Evolutionary conservation across 2,797 vertebrate genomes (phyloP).

Genomic region (Halcyon badia): DNA sequence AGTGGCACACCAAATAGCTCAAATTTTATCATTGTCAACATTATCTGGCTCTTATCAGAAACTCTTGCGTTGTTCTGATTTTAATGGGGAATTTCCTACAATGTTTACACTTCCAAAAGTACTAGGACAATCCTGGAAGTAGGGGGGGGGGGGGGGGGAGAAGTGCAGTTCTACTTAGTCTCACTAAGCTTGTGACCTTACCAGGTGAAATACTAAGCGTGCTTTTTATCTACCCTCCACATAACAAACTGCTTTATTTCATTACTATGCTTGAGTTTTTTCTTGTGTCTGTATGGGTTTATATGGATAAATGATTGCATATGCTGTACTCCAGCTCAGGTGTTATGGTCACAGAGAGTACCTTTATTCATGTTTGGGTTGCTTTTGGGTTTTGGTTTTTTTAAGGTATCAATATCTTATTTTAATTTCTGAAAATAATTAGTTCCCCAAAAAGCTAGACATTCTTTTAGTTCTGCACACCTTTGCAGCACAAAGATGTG

Average conservation of each 20-base stretch:
- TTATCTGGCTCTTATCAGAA: background rate
- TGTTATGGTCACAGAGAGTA: background rate
- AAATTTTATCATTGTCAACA: background rate
- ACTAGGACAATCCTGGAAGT: background rate
- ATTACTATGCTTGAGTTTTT: background rate
- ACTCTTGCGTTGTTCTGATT: background rate
- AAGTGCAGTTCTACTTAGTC: background rate
- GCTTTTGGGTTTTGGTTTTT: background rate
- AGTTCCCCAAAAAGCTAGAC: background rate
- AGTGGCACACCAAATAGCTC: background rate
- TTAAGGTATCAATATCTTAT: background rate
- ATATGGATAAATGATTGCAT: background rate
- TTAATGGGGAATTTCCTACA: background rate
- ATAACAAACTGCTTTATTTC: background rate
- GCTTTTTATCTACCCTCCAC: background rate
- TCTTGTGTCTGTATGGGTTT: background rate
- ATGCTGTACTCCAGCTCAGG: background rate
- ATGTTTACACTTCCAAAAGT: background rate
- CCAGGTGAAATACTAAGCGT: background rate
- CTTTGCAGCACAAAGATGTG: background rate
- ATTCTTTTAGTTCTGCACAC: background rate
- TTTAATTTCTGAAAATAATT: background rate
- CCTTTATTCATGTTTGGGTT: background rate
- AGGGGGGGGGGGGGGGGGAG: background rate
- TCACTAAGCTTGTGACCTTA: background rate